Evolutionary conservation across 2,888 invertebrate species (phyloP), one percentile per base, ranked within the genome.

Genomic region (Spilosoma lubricipeda): DNA sequence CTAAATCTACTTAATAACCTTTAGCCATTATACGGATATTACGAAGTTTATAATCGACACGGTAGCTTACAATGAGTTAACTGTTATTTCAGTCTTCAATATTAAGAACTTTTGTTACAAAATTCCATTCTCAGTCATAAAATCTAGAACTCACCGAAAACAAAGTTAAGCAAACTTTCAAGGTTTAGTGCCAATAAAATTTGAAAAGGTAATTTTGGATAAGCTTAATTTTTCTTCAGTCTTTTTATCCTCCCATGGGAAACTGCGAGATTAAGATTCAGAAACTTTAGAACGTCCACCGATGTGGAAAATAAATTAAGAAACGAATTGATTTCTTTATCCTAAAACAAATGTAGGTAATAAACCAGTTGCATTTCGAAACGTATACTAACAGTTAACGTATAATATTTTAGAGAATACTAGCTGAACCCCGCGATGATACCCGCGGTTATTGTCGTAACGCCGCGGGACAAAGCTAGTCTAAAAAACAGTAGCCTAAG

Each of bases 91-190:
- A 75, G 74, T 80, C 67, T 74, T 77, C 74, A 80, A 80, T 79
- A 77, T 67, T 66, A 77, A 75, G 18, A 74, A 80, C 56, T 79
- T 80, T 80, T 74, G 65, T 70, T 59, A 52, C 69, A 79, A 76
- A 79, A 79, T 80, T 81, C 76, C 72, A 80, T 79, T 78, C 64
- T 67, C 36, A 64, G 64, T 70, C 70, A 78, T 84, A 81, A 82
- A 84, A 84, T 83, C 81, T 84, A 84, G 80, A 83, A 84, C 80
- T 82, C 79, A 74, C 76, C 66, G 72, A 77, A 83, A 83, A 81
- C 79, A 82, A 83, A 84, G 68, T 85, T 80, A 63, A 67, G 71
- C 63, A 63, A 83, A 84, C 72, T 84, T 78, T 68, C 72, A 76
- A 82, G 82, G 77, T 72, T 83, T 72, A 59, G 39, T 74, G 67